Base-by-base conservation (phyloP, 1,140 invertebrate species). In the Zaprionus ghesquierei region DNA sequence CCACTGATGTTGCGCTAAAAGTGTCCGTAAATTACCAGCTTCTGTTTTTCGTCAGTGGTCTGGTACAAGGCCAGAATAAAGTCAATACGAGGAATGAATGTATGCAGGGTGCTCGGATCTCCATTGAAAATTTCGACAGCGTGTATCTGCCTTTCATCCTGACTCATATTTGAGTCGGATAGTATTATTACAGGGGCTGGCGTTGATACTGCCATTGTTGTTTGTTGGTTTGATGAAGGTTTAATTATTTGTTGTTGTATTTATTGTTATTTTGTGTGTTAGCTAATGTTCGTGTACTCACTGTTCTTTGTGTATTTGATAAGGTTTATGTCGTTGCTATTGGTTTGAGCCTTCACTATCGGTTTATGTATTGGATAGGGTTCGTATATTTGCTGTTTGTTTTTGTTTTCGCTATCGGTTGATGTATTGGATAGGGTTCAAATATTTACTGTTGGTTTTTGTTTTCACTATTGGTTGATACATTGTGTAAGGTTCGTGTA, bases 21-120 rank as follows among this genome's bases (percentile, higher is more conserved):
- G 29, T 68, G 55, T 27, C 64, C 55, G 31, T 51, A 66, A 12
- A 66, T 27, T 9, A 68, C 53, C 5, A 68, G 23, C 20, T 68
- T 68, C 5, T 68, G 64, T 22, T 55, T 12, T 25, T 59, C 54
- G 12, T 68, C 55, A 1, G 29, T 50, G 1, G 64, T 68, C 4
- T 68, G 55, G 29, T 68, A 68, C 13, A 68, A 15, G 2, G 64
- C 55, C 55, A 59, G 6, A 15, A 58, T 68, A 20, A 58, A 66
- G 13, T 66, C 41, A 13, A 66, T 66, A 18, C 23, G 38, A 18
- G n/a, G 18, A 5, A 41, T 41, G 15, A 41, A 41, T 0, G 38
- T 41, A 18, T 41, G 15, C 5, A 41, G 6, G n/a, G 38, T 18
- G 15, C 15, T 41, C 15, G 38, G 38, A 41, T 41, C 38, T 15